A percentile compares a stretch with the other conserved stretches of the same genome.
Evolutionary conservation across 2,797 vertebrate genomes (phyloP).

Genomic region (Euthynnus affinis): DNA sequence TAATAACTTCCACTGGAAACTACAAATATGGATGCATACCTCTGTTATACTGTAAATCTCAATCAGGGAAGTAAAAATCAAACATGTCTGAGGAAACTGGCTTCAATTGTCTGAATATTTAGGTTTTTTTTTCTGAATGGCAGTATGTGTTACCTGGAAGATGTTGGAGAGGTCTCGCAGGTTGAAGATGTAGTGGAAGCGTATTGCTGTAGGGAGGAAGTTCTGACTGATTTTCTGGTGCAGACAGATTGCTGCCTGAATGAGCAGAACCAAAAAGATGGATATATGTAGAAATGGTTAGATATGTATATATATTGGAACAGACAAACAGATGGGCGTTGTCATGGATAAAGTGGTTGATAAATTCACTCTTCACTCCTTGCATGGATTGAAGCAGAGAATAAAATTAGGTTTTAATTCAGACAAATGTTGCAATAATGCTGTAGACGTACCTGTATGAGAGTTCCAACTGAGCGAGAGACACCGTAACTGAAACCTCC

Average conservation of each 20-base stretch:
- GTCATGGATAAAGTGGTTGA: not conserved
- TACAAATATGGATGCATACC: not conserved
- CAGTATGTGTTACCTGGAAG: conserved; percentile 82
- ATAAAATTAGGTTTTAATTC: not conserved
- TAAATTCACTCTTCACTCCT: not conserved
- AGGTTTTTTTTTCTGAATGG: not conserved
- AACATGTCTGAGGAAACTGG: not conserved
- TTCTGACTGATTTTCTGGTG: conserved; percentile 91
- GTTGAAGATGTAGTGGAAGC: conserved; percentile 90
- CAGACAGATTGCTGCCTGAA: conserved; percentile 86
- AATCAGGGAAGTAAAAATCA: not conserved
- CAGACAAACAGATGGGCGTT: not conserved
- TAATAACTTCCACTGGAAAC: not conserved
- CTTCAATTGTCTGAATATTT: not conserved
- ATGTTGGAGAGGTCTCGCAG: conserved; percentile 85
- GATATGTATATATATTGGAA: not conserved
- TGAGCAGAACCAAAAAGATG: conserved; percentile 24
- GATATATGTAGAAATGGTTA: not conserved
- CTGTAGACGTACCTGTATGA: conserved; percentile 76
- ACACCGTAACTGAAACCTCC: conserved; percentile 87
- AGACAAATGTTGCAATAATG: not conserved
- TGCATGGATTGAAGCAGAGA: not conserved
- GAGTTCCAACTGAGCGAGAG: conserved; percentile 82
- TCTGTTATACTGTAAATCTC: not conserved
- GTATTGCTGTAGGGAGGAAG: conserved; percentile 88